Conservation (phyloP, 1,140 invertebrate species). For the Medauroidea extradentata region DNA sequence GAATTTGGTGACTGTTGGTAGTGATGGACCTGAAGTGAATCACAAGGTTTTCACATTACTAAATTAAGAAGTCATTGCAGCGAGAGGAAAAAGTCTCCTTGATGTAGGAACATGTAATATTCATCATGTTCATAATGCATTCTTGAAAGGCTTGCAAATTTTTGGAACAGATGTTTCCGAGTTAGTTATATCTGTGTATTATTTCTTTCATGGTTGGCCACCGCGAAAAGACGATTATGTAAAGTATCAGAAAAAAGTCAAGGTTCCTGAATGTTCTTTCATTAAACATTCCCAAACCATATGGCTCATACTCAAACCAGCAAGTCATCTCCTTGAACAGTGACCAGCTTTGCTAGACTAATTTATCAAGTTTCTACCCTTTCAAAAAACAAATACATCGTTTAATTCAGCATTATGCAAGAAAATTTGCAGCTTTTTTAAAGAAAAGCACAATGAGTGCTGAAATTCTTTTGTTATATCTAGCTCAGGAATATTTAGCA, state of each 20-base stretch:
- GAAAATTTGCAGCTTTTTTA: no score
- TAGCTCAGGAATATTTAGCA: no score
- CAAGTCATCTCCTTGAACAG: slow-evolving; percentile 13
- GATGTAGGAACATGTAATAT: slow-evolving; percentile 14
- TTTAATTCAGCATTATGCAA: no score
- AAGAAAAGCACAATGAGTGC: no score
- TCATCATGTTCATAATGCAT: slow-evolving; percentile 17
- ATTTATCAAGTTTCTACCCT: no score
- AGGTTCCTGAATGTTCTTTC: slow-evolving; percentile 3
- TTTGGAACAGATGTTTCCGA: slow-evolving; percentile 8
- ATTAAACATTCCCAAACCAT: slow-evolving; percentile 11
- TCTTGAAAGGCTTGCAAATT: slow-evolving; percentile 11
- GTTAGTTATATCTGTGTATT: slow-evolving; percentile 10
- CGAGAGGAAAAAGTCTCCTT: background rate
- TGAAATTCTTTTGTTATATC: no score
- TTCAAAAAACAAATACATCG: no score
- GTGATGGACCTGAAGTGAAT: no score
- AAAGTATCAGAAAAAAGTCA: slow-evolving; percentile 9
- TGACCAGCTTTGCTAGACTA: background rate
- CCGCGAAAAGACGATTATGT: slow-evolving; percentile 12
- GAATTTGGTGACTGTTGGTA: no score
- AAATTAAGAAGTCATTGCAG: no score
- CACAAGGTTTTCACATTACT: no score
- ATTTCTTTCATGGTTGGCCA: slow-evolving; percentile 16
- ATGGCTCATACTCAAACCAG: slow-evolving; percentile 15